These are phyloP conservation scores for Conistra vaccinii DNA, from an alignment of 2,888 invertebrate genomes.

Conservation along the genomic window DNA sequence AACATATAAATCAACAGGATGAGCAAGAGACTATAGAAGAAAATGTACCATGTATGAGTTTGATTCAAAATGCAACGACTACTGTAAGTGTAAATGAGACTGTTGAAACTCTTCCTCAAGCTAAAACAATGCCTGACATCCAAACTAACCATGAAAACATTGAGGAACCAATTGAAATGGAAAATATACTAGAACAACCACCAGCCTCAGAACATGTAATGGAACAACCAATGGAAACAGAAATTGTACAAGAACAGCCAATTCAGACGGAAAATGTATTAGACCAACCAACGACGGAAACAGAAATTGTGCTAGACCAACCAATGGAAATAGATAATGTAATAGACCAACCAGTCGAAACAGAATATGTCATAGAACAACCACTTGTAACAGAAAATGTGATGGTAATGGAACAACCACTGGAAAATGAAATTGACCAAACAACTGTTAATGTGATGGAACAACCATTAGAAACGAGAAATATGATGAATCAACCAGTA, in stretches of 20 bases:
- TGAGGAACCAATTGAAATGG: constrained; percentile 37
- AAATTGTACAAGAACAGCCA: constrained; percentile 22
- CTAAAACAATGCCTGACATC: constrained; percentile 44
- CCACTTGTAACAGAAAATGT: constrained; percentile 23
- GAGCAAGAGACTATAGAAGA: constrained; percentile 33
- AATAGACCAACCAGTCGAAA: constrained; percentile 19
- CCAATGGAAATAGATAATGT: constrained; percentile 34
- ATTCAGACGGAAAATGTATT: constrained; percentile 35
- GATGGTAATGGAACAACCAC: constrained; percentile 25
- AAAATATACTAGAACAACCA: constrained; percentile 37
- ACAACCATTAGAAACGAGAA: constrained; percentile 17
- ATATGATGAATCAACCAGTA: constrained; percentile 10
- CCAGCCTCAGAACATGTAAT: constrained; percentile 24
- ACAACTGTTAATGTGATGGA: constrained; percentile 24
- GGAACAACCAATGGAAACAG: constrained; percentile 32
- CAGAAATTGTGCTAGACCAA: constrained; percentile 26
- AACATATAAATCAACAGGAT: constrained; percentile 42
- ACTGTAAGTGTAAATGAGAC: constrained; percentile 24
- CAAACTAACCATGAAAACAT: constrained; percentile 31
- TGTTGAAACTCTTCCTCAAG: constrained; percentile 25
- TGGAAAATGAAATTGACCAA: constrained; percentile 27
- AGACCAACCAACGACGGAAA: constrained; percentile 21
- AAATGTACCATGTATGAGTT: constrained; percentile 6
- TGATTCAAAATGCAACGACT: constrained; percentile 37
- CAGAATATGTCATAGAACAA: constrained; percentile 36